Percentiles rank a stretch among this genome's conserved stretches.
Conservation (phyloP, 2,113 vertebrate genomes). For the Anhinga anhinga region DNA sequence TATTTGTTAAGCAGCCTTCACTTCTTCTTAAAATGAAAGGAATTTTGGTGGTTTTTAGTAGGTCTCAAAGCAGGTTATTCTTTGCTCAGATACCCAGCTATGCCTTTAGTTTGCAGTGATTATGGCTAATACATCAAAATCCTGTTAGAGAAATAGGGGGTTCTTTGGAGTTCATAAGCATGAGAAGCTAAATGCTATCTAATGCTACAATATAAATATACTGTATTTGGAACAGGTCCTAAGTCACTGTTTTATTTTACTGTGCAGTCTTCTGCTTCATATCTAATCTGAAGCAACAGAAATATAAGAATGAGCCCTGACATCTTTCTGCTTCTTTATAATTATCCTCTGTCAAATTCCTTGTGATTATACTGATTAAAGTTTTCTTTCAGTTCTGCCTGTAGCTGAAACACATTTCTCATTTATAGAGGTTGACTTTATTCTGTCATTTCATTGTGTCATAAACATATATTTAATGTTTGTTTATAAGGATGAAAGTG, state of each 20-base stretch:
- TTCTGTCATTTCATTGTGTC: conserved; percentile 3
- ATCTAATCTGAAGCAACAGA: not conserved
- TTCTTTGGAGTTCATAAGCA: not conserved
- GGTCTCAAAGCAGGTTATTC: not conserved
- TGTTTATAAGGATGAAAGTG: conserved; percentile 21
- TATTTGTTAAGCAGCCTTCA: not conserved
- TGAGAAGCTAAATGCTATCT: not conserved
- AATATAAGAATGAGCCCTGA: not conserved
- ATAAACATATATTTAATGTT: not conserved
- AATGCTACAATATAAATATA: not conserved
- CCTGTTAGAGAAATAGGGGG: not conserved
- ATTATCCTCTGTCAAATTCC: not conserved
- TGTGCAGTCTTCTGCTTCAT: not conserved
- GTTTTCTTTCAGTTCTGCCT: not conserved
- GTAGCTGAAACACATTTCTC: not conserved
- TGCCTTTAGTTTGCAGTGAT: not conserved
- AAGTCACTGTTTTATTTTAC: not conserved
- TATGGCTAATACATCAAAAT: not conserved
- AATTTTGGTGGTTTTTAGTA: not conserved
- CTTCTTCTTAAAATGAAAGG: not conserved
- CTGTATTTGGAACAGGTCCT: not conserved
- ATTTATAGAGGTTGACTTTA: not conserved
- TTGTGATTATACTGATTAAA: conserved; percentile 10
- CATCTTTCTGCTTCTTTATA: not conserved
- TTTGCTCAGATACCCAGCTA: not conserved